These are phyloP conservation scores for Apotomis turbidana DNA, from an alignment of 2,888 invertebrate species.

Conservation along the genomic window DNA sequence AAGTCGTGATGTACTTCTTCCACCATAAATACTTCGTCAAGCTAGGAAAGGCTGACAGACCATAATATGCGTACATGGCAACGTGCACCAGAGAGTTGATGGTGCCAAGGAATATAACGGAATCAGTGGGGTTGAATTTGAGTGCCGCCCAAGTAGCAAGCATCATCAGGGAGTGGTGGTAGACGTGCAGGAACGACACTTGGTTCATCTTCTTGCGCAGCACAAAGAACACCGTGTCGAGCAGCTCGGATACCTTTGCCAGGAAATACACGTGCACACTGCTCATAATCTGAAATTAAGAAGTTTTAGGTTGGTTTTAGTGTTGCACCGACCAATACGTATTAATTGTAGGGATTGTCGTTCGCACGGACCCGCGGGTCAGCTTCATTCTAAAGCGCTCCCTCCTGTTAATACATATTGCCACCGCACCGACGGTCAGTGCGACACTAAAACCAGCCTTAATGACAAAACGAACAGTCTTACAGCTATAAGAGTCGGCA, in stretches of 20 bases:
- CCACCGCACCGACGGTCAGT: too few species aligned
- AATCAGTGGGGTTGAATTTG: slow-evolving; percentile 87
- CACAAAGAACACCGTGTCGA: slow-evolving; percentile 94
- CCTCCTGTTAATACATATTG: too few species aligned
- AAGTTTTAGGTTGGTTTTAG: not conserved
- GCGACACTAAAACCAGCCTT: too few species aligned
- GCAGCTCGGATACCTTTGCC: slow-evolving; percentile 88
- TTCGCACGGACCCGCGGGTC: too few species aligned
- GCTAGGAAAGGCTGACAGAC: slow-evolving; percentile 91
- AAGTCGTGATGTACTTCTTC: slow-evolving; percentile 94
- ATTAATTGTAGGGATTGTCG: too few species aligned
- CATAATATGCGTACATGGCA: slow-evolving; percentile 95
- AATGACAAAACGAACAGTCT: too few species aligned
- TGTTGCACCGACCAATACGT: too few species aligned
- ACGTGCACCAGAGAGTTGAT: slow-evolving; percentile 94
- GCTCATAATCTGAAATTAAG: slow-evolving; percentile 70
- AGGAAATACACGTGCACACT: slow-evolving; percentile 88
- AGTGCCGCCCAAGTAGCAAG: slow-evolving; percentile 88
- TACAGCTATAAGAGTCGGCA: too few species aligned
- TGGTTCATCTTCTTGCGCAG: slow-evolving; percentile 93
- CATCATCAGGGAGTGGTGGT: slow-evolving; percentile 92
- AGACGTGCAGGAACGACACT: slow-evolving; percentile 93
- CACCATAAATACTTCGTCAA: slow-evolving; percentile 96
- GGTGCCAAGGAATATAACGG: slow-evolving; percentile 81
- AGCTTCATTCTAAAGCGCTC: too few species aligned